phyloP scores from a whole-genome alignment of 2,797 vertebrate species.

The Cyclopterus lumpus region DNA sequence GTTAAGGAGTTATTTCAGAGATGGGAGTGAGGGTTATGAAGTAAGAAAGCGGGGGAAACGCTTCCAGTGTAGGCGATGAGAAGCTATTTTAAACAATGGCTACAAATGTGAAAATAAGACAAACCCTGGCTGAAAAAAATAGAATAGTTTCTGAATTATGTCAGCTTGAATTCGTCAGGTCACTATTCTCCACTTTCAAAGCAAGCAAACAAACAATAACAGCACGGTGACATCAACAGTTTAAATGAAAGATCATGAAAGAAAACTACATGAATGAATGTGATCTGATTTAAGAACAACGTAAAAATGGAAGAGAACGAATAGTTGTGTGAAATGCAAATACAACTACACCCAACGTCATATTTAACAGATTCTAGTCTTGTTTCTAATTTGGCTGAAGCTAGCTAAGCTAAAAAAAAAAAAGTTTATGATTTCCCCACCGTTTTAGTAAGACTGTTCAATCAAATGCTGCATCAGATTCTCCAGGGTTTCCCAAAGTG shows the following conservation, averaged over 20 bases:
- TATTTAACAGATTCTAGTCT: neutral
- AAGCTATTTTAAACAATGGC: neutral
- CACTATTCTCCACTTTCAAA: neutral
- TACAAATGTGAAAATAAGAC: neutral
- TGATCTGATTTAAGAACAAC: neutral
- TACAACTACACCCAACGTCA: neutral
- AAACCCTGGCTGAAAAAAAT: neutral
- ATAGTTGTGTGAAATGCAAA: neutral
- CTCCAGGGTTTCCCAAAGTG: neutral
- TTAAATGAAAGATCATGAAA: neutral
- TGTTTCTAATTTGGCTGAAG: neutral
- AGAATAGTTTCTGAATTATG: neutral
- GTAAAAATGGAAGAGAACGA: neutral
- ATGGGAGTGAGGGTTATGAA: neutral
- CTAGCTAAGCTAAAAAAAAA: neutral
- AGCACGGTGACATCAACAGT: neutral
- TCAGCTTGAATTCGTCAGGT: neutral
- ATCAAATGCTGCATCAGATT: neutral
- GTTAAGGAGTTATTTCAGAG: neutral
- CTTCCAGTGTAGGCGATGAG: neutral
- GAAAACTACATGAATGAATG: neutral
- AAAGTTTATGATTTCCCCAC: neutral
- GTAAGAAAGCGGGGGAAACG: neutral
- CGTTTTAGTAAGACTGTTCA: neutral
- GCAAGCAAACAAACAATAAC: slow-evolving; percentile 3